Evolutionary conservation across 2,113 vertebrate species (phyloP).

Genomic region (Coptodon bakossiorum): DNA sequence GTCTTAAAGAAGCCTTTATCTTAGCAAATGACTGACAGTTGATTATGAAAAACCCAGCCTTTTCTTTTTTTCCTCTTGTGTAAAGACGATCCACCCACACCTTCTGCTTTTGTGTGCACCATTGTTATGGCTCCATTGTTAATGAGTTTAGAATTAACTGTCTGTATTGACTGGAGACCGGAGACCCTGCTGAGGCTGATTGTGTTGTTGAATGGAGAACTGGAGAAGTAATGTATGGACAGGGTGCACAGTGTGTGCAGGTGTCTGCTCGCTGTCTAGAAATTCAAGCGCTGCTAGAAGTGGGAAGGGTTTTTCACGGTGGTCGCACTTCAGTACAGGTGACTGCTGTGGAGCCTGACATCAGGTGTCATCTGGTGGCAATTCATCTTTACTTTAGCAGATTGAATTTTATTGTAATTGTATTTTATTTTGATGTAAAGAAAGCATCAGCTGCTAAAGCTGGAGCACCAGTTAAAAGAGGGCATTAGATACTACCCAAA

Average conservation of each 20-base stretch:
- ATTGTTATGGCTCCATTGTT: conserved; percentile 55
- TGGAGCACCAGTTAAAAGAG: background rate
- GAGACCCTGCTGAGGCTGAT: conserved; percentile 42
- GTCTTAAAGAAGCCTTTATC: conserved; percentile 64
- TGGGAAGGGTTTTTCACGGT: background rate
- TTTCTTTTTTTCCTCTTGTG: background rate
- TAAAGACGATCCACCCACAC: conserved; percentile 55
- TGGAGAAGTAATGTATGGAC: conserved; percentile 8
- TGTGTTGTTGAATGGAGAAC: conserved; percentile 39
- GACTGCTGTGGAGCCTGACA: background rate
- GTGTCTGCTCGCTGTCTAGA: background rate
- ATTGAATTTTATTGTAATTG: conserved; percentile 6
- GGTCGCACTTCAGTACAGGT: background rate
- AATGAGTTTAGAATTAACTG: conserved; percentile 64
- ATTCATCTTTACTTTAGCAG: background rate
- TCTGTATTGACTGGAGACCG: conserved; percentile 33
- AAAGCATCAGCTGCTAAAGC: background rate
- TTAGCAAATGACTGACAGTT: conserved; percentile 61
- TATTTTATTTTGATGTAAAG: background rate
- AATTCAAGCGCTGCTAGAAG: background rate
- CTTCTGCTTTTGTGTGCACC: conserved; percentile 41
- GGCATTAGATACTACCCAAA: background rate
- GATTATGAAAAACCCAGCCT: conserved; percentile 42
- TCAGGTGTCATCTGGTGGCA: conserved; percentile 12
- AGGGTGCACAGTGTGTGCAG: background rate